phyloP scores from a whole-genome alignment of 2,888 invertebrate genomes.

The Thyatira batis region DNA sequence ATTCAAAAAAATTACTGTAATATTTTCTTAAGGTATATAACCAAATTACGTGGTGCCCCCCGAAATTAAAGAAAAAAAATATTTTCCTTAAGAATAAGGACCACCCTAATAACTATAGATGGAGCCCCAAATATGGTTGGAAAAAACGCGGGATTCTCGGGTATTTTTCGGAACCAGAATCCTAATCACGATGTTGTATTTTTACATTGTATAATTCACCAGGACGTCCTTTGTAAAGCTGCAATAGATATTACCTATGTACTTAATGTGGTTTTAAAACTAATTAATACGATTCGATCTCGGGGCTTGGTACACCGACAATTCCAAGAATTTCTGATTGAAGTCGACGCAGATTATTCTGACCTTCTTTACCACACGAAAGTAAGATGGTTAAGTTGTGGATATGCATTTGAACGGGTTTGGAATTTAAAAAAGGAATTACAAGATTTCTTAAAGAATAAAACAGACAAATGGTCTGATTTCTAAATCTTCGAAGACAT shows the following conservation, averaged over 20 bases:
- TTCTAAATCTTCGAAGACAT: slow-evolving; percentile 13
- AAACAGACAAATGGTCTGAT: slow-evolving; percentile 13
- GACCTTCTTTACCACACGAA: slow-evolving; percentile 19
- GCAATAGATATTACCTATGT: slow-evolving; percentile 15
- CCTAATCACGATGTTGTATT: slow-evolving; percentile 12
- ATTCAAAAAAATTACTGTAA: too few relatives aligned
- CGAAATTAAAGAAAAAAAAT: too few relatives aligned
- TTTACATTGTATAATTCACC: slow-evolving; percentile 20
- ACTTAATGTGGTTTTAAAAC: slow-evolving; percentile 15
- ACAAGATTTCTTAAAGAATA: slow-evolving; percentile 17
- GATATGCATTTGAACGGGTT: slow-evolving; percentile 16
- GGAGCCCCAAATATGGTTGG: slow-evolving; percentile 21
- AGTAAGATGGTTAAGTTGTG: slow-evolving; percentile 21
- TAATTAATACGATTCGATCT: slow-evolving; percentile 18
- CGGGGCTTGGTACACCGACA: slow-evolving; percentile 15
- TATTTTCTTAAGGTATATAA: too few relatives aligned
- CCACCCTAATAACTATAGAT: too few relatives aligned
- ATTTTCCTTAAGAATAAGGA: too few relatives aligned
- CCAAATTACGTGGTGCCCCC: too few relatives aligned
- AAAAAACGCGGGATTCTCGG: slow-evolving; percentile 17
- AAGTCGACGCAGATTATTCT: slow-evolving; percentile 18
- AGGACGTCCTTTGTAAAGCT: slow-evolving; percentile 18
- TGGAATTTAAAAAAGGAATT: slow-evolving; percentile 16
- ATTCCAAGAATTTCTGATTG: slow-evolving; percentile 19
- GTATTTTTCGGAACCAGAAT: slow-evolving; percentile 17